Evolutionary conservation across 2,113 vertebrate species (phyloP).

Genomic region (Campylomormyrus numenius): DNA sequence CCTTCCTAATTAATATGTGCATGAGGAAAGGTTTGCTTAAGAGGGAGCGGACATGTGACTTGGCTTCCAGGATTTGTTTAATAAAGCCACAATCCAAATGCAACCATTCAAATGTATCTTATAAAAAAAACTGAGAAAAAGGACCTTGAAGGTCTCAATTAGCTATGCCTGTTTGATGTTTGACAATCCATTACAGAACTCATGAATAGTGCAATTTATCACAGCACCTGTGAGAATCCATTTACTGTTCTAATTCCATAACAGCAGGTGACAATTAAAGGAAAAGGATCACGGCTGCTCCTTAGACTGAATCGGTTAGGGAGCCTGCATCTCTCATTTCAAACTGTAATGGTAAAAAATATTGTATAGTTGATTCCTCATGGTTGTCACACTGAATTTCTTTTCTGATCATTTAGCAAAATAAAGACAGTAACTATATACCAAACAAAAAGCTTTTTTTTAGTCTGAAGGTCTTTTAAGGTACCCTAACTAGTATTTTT

Average conservation of each 20-base stretch:
- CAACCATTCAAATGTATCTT: slow-evolving; percentile 2
- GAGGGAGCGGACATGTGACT: too few species aligned
- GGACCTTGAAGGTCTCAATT: slow-evolving; percentile 22
- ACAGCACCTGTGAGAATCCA: slow-evolving; percentile 11
- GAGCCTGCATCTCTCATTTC: neutral
- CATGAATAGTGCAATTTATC: slow-evolving; percentile 5
- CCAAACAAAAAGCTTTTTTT: neutral
- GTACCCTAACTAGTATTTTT: neutral
- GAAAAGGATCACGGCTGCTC: neutral
- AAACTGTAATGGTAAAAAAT: neutral
- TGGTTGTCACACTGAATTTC: neutral
- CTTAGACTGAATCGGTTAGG: neutral
- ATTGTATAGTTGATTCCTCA: neutral
- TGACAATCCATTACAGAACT: slow-evolving; percentile 8
- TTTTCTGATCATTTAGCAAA: neutral
- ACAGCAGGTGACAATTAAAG: slow-evolving; percentile 17
- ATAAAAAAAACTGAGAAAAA: neutral
- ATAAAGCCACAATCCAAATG: neutral
- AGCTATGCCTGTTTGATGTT: slow-evolving; percentile 17
- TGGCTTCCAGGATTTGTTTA: slow-evolving; percentile 7
- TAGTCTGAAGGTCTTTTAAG: neutral
- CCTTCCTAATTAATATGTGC: neutral
- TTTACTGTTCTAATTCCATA: slow-evolving; percentile 10
- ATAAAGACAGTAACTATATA: neutral
- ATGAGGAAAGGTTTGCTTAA: neutral